Evolutionary conservation across 1,140 invertebrate species (phyloP).

Genomic region (Euborellia annulipes): DNA sequence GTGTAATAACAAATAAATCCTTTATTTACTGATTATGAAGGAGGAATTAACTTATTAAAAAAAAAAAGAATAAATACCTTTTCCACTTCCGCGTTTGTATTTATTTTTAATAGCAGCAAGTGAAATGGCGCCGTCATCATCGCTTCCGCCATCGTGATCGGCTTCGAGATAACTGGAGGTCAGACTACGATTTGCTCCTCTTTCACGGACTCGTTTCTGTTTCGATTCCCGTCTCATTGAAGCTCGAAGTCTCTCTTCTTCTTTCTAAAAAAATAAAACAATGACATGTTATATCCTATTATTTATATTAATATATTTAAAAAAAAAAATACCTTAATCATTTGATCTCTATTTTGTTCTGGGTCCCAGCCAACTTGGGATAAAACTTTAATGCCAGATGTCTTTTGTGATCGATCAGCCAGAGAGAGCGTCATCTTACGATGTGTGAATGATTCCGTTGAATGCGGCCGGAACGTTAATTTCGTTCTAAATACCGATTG

Average conservation of each 20-base stretch:
- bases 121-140: constrained; percentile 82
- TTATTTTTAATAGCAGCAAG: constrained; percentile 88
- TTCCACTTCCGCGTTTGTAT: constrained; percentile 52
- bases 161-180: constrained; percentile 44
- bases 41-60: too few relatives aligned
- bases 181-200: constrained; percentile 37
- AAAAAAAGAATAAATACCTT: constrained; percentile 39
- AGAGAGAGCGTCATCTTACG: constrained; percentile 96
- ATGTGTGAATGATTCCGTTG: constrained; percentile 96
- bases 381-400: constrained; percentile 89
- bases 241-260: constrained; percentile 81
- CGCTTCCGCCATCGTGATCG: constrained; percentile 63
- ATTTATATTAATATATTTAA: constrained; percentile 1
- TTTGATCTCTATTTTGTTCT: constrained; percentile 74
- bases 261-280: constrained; percentile 48
- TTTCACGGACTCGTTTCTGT: constrained; percentile 41
- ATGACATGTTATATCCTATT: neutral
- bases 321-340: constrained; percentile 56
- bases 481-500: constrained; percentile 95
- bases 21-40: too few relatives aligned
- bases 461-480: constrained; percentile 91
- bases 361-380: constrained; percentile 89
- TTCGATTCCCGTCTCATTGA: constrained; percentile 57
- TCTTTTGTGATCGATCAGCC: constrained; percentile 92
- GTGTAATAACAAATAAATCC: too few relatives aligned